Conservation (phyloP, 35 echinoderm and acorn worm genomes). For the Apostichopus californicus region DNA sequence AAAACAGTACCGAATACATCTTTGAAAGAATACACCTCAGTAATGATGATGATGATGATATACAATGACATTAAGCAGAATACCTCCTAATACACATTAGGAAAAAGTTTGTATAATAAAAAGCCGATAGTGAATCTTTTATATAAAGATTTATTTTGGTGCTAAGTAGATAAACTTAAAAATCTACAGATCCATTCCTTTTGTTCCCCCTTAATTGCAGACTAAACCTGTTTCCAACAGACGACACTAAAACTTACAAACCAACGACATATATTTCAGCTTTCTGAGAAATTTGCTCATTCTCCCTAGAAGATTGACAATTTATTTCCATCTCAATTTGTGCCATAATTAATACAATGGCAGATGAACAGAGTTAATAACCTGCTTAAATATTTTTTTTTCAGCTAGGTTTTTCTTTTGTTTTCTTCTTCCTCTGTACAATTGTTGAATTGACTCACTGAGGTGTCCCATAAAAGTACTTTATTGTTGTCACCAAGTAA, state of each 20-base stretch:
- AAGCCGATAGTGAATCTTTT: neutral
- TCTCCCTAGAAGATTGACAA: too few relatives aligned
- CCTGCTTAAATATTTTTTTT: neutral
- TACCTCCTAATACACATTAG: neutral
- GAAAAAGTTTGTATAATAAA: neutral
- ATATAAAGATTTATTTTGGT: too few relatives aligned
- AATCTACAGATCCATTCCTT: neutral
- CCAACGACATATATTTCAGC: conserved; percentile 23
- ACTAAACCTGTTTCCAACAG: neutral
- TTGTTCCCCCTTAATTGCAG: neutral
- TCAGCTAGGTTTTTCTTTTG: neutral
- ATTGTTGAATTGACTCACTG: neutral
- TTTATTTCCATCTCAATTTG: too few relatives aligned
- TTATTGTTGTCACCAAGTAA: conserved; percentile 37
- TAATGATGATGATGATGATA: conserved; percentile 16
- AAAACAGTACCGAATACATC: conserved; percentile 50
- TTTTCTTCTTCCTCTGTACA: conserved; percentile 3
- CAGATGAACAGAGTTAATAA: neutral
- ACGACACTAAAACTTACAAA: conserved; percentile 29
- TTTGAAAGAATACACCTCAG: conserved; percentile 32
- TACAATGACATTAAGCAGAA: conserved; percentile 10
- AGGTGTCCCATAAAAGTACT: conserved; percentile 16
- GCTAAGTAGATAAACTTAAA: too few relatives aligned
- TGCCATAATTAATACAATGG: neutral
- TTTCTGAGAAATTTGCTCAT: conserved; percentile 6